phyloP scores from a whole-genome alignment of 2,113 vertebrate species.

The Stigmatopora nigra region DNA sequence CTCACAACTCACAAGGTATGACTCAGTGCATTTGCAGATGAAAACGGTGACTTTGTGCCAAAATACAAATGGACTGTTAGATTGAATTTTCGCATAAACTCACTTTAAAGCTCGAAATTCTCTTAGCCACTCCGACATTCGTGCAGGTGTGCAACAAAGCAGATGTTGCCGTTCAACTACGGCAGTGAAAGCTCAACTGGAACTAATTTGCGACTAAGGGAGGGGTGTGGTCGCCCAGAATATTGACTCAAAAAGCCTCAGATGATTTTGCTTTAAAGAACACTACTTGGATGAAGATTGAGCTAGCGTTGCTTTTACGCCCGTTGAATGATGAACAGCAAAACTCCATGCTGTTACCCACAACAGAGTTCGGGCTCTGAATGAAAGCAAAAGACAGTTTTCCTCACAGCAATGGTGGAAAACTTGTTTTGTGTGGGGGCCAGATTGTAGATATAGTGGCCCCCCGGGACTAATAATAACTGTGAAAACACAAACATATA shows the following conservation, averaged over 20 bases:
- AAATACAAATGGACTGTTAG: background rate
- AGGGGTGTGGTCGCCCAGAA: constrained; percentile 9
- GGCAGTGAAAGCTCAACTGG: constrained; percentile 28
- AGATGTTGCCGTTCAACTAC: constrained; percentile 49
- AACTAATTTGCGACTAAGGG: constrained; percentile 31
- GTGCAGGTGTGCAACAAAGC: constrained; percentile 16
- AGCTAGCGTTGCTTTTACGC: constrained; percentile 11
- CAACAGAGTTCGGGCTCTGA: constrained; percentile 13
- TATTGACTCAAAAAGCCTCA: background rate
- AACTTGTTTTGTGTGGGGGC: background rate
- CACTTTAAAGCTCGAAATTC: background rate
- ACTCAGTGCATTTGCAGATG: constrained; percentile 35
- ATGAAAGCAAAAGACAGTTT: constrained; percentile 5
- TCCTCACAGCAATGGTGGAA: background rate
- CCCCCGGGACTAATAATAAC: background rate
- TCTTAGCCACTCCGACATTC: constrained; percentile 1
- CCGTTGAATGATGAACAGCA: background rate
- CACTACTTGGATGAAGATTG: constrained; percentile 13
- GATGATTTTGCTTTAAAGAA: constrained; percentile 6
- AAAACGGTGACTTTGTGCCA: constrained; percentile 28
- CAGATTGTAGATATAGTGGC: background rate
- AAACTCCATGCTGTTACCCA: background rate
- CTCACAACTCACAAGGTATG: constrained; percentile 15
- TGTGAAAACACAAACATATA: no score
- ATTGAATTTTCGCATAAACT: background rate